Percentiles rank a stretch among this genome's conserved stretches.
Evolutionary conservation across 2,113 vertebrate genomes (phyloP).

Genomic region (Sapajus apella): DNA sequence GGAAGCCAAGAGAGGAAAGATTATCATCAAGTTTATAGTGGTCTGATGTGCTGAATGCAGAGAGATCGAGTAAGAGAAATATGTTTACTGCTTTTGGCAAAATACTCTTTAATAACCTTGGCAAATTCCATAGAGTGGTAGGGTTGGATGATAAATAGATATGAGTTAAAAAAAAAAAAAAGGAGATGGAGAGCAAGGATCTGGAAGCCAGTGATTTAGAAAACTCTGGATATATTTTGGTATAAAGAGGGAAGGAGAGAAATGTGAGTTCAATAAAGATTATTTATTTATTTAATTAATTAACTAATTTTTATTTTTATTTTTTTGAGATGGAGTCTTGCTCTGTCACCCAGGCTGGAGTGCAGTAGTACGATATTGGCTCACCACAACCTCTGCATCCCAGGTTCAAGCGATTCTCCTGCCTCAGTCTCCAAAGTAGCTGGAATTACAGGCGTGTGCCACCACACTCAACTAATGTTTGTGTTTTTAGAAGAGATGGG

Average conservation of each 20-base stretch:
- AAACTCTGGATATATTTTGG: not conserved
- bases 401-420: too few species aligned
- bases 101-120: not conserved
- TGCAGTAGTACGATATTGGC: accelerated
- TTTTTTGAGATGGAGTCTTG: too few species aligned
- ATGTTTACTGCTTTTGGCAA: not conserved
- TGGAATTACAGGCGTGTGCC: too few species aligned
- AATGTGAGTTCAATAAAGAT: not conserved
- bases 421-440: too few species aligned
- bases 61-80: not conserved
- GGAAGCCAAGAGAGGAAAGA: not conserved
- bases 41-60: not conserved
- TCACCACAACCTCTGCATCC: too few species aligned
- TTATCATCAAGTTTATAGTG: not conserved
- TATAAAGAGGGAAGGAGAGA: not conserved
- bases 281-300: too few species aligned
- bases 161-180: not conserved
- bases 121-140: too few species aligned
- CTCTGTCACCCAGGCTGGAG: too few species aligned
- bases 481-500: too few species aligned
- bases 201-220: not conserved
- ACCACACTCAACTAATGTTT: too few species aligned
- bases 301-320: too few species aligned
- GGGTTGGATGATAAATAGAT: not conserved
- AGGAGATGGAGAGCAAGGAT: not conserved